A percentile compares a stretch with the other conserved stretches of the same genome.
Evolutionary conservation across 1,140 invertebrate species (phyloP).

Genomic region (Calliphora vicina): DNA sequence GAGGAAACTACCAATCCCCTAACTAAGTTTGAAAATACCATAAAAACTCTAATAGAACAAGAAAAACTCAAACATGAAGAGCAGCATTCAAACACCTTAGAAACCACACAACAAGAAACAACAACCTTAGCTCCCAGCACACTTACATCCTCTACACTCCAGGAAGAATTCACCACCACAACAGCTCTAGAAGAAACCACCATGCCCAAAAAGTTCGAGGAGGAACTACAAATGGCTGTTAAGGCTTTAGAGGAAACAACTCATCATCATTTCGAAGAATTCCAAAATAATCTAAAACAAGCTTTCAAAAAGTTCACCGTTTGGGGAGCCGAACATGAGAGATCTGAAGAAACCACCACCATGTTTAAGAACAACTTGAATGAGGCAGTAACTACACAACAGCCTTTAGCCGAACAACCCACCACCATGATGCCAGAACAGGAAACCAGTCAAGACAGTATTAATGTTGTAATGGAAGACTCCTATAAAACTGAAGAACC

Average conservation of each 20-base stretch:
- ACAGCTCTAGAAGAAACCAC: background rate
- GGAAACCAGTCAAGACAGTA: background rate
- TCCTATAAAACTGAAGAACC: background rate
- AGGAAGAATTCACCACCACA: background rate
- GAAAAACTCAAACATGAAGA: background rate
- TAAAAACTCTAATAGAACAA: background rate
- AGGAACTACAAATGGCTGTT: background rate
- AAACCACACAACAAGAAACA: background rate
- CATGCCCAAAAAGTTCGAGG: background rate
- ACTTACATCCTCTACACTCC: background rate
- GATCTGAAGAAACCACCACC: background rate
- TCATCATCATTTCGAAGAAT: slow-evolving; percentile 4
- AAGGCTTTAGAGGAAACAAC: background rate
- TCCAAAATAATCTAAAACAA: background rate
- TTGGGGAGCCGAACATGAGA: background rate
- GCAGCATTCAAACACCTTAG: background rate
- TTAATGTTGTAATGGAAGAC: background rate
- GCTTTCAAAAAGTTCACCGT: background rate
- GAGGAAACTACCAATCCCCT: background rate
- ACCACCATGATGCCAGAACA: background rate
- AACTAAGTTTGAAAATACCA: background rate
- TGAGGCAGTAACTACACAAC: background rate
- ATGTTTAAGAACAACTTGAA: background rate
- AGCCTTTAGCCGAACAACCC: too few species aligned
- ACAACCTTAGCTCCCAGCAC: background rate